These are phyloP conservation scores for Cephalotes varians DNA, from an alignment of 2,888 invertebrate species.

Conservation along the genomic window DNA sequence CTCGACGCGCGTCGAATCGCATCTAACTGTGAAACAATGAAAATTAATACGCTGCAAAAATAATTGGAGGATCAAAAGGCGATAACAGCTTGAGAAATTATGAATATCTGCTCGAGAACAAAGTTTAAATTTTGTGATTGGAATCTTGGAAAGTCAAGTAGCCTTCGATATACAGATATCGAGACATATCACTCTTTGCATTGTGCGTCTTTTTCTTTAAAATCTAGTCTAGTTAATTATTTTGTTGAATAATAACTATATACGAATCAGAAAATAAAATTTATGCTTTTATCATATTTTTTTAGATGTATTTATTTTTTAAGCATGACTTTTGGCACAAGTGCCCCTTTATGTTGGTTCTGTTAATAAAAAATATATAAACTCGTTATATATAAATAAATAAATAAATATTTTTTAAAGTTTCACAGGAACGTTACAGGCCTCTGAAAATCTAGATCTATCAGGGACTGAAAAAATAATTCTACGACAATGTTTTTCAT, in stretches of 20 bases:
- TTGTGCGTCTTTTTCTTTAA: neutral
- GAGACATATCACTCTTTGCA: neutral
- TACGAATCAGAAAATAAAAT: neutral
- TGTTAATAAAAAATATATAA: conserved; percentile 9
- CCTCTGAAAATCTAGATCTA: conserved; percentile 2
- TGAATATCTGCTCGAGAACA: neutral
- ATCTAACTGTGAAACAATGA: neutral
- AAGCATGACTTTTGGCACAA: neutral
- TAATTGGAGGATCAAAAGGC: conserved; percentile 5
- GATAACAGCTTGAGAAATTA: neutral
- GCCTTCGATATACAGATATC: neutral
- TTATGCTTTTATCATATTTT: conserved; percentile 3
- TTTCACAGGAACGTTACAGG: neutral
- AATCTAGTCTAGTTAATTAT: conserved; percentile 5
- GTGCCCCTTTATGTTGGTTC: neutral
- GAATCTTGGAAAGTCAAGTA: neutral
- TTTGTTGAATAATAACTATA: conserved; percentile 6
- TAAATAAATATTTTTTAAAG: conserved; percentile 5
- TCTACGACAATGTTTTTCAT: neutral
- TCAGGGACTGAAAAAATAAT: neutral
- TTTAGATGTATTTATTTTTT: neutral
- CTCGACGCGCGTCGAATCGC: conserved; percentile 36
- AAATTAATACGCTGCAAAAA: neutral
- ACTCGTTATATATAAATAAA: conserved; percentile 5
- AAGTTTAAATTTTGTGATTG: neutral